These are phyloP conservation scores for Morbakka virulenta DNA, from an alignment of 30 jellyfish, hydroid and myxozoan genomes.

Conservation along the genomic window DNA sequence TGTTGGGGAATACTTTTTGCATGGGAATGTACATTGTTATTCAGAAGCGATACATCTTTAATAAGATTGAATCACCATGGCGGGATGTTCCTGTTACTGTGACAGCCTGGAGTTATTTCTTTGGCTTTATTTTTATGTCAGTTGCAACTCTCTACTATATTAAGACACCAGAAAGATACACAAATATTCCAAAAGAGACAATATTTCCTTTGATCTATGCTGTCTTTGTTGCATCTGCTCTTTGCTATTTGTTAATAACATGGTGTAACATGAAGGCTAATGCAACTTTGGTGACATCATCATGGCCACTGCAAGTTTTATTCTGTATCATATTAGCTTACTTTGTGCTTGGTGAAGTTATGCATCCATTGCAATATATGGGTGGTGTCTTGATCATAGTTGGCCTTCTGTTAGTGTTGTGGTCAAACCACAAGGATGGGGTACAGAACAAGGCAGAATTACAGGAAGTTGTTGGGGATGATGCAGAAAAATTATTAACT, in stretches of 20 bases:
- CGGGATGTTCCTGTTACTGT: conserved; percentile 14
- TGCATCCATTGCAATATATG: conserved; percentile 4
- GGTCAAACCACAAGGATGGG: conserved; percentile 6
- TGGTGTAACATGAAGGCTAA: conserved; percentile 46
- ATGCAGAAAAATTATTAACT: too few species aligned
- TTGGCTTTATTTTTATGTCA: conserved; percentile 15
- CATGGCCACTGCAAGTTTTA: conserved; percentile 52
- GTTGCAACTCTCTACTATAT: conserved; percentile 23
- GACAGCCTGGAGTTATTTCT: conserved; percentile 44
- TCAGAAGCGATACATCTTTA: conserved; percentile 26
- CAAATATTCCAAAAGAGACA: too few species aligned
- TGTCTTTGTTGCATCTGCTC: too few species aligned
- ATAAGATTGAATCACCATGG: conserved; percentile 26
- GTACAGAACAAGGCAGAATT: too few species aligned
- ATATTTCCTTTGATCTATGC: too few species aligned
- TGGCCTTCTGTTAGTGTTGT: conserved; percentile 6
- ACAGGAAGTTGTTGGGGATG: too few species aligned
- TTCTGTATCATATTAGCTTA: conserved; percentile 25
- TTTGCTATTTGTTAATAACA: too few species aligned
- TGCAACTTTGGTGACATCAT: conserved; percentile 27
- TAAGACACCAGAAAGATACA: conserved; percentile 35
- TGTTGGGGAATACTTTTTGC: conserved; percentile 15
- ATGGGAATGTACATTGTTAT: conserved; percentile 9
- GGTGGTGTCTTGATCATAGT: conserved; percentile 30
- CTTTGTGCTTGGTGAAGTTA: conserved; percentile 33